A percentile compares a stretch with the other conserved stretches of the same genome.
Conservation (phyloP, 2,888 invertebrate genomes). For the Antitype chi region DNA sequence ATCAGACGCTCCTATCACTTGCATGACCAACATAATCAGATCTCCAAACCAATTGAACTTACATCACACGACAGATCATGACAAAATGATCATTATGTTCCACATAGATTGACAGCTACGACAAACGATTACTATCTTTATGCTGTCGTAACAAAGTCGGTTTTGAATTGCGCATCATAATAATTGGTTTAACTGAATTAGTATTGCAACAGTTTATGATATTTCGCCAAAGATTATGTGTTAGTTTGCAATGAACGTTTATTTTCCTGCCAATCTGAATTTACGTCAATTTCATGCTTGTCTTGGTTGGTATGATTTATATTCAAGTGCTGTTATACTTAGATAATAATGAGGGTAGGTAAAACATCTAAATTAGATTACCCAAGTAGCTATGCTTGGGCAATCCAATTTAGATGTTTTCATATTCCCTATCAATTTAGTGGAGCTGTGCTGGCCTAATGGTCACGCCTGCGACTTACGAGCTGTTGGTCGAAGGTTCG, state of each 20-base stretch:
- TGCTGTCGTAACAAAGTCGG: conserved; percentile 50
- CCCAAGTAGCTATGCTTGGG: conserved; percentile 6
- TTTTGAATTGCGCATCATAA: conserved; percentile 59
- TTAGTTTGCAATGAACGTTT: conserved; percentile 51
- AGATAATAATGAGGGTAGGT: conserved; percentile 17
- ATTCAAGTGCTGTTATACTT: conserved; percentile 18
- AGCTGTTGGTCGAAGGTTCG: too few relatives aligned
- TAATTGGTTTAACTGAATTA: conserved; percentile 62
- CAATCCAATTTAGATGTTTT: conserved; percentile 9
- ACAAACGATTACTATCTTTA: conserved; percentile 62
- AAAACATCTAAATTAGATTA: conserved; percentile 34
- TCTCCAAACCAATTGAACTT: conserved; percentile 34
- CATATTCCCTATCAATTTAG: neutral
- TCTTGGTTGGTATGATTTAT: conserved; percentile 36
- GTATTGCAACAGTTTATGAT: conserved; percentile 54
- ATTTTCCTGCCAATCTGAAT: conserved; percentile 47
- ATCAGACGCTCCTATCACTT: conserved; percentile 64
- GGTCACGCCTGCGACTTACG: too few relatives aligned
- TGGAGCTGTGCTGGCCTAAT: too few relatives aligned
- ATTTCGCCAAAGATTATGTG: conserved; percentile 54
- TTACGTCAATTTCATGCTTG: conserved; percentile 47
- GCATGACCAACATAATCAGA: conserved; percentile 36
- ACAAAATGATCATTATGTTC: conserved; percentile 36
- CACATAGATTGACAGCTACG: conserved; percentile 55
- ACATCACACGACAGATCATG: conserved; percentile 46